These are phyloP conservation scores for Eumerus sabulonum DNA, from an alignment of 2,888 invertebrate species.

Conservation along the genomic window DNA sequence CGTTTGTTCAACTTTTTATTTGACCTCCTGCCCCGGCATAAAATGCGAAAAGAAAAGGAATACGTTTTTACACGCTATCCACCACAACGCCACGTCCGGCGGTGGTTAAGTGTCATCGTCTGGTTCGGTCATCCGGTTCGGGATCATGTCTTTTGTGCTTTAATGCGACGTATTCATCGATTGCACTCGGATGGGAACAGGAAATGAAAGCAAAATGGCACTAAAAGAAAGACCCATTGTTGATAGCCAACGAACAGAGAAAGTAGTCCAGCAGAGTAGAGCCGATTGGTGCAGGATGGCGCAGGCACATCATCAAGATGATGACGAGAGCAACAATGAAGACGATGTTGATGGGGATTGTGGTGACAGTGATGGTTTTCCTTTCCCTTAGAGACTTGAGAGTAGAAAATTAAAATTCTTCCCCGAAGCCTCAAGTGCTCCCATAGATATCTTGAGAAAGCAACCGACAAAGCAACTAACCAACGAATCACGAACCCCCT, in stretches of 20 bases:
- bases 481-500: not conserved
- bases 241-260: constrained; percentile 34
- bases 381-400: constrained; percentile 7
- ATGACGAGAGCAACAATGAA: too few species aligned
- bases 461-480: not conserved
- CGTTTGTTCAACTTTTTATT: constrained; percentile 21
- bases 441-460: too few species aligned
- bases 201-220: constrained; percentile 49
- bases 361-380: constrained; percentile 2
- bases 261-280: constrained; percentile 6
- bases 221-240: constrained; percentile 41
- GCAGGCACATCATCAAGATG: not conserved
- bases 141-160: constrained; percentile 26
- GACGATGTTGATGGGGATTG: too few species aligned
- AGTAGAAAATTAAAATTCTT: constrained; percentile 31
- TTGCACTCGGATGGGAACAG: constrained; percentile 41
- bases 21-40: constrained; percentile 18
- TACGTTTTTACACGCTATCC: too few species aligned
- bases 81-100: not conserved
- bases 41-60: not conserved
- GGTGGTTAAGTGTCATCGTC: not conserved
- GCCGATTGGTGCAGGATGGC: not conserved
- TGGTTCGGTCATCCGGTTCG: not conserved
- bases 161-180: constrained; percentile 48
- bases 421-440: constrained; percentile 11